Base-by-base conservation (phyloP, 2,888 invertebrate species). In the Sarcophaga carnaria region DNA sequence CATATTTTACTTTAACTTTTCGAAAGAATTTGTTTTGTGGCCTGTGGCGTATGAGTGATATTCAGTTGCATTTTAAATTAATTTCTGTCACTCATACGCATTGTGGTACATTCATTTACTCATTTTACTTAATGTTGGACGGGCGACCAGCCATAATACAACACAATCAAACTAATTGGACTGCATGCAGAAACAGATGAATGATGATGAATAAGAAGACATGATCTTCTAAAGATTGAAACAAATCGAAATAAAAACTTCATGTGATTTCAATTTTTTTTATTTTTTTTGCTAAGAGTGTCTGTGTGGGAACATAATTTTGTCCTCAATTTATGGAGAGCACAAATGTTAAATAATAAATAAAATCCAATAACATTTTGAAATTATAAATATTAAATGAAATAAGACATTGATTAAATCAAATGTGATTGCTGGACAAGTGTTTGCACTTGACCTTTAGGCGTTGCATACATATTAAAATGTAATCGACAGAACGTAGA, bases 41-140 rank as follows among this genome's bases (percentile, higher is more conserved):
- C 2, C 49, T 27, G 59, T 59, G 59, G 59, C 71, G 71, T 59
- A 71, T 71, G 54, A 17, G 59, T 71, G 27, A 71, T 10, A 27
- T 71, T 71, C 22, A 12, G 12, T 2, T 70, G 6, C 25, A 3
- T 8, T 10, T 59, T 1, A 49, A 25, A 27, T 59, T 25, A 37
- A n/a, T 4, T 22, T 11, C 54, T 11, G 27, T 22, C 27, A 71
- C 59, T 54, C n/a, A 71, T 71, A 71, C 71, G 59, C 59, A 27
- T n/a, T 8, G 71, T 27, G 10, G 54, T 54, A 54, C 54, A 14
- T 14, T 54, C 1, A 17, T 54, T 54, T 54, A 14, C 2, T 54
- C 54, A 2, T 54, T 54, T 54, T 54, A 14, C 5, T 54, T 54
- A 14, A 14, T 0, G 10, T 37, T 54, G 12, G 4, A 54, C 11